Evolutionary conservation across 1,140 invertebrate genomes (phyloP), one percentile per base, ranked within the genome.

Genomic region (Radopholus similis): DNA sequence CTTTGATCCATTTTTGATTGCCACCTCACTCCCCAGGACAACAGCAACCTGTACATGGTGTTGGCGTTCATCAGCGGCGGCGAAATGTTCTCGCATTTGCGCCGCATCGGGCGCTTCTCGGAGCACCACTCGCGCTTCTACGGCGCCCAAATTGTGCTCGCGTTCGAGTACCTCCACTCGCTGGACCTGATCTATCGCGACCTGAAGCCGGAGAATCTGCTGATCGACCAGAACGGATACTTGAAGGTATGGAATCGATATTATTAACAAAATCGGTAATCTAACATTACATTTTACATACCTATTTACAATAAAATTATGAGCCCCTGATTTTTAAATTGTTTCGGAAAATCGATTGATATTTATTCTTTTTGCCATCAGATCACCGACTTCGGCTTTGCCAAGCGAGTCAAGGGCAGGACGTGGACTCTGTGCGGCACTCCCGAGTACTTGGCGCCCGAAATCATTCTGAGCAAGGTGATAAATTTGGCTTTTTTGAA

Each of bases 141-240:
- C 85, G 95, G 95, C 75, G 95, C 95, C 75, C 95, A 99, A 86
- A 98, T 99, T 80, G 95, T 98, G 53, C 88, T 99, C 78, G 95
- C 95, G 30, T 97, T 99, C 85, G 95, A 99, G 87, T 99, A 99
- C 85, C 89, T 99, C 66, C 96, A 99, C 85, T 96, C 95, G 85
- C 88, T 98, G n/a, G n/a, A n/a, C n/a, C n/a, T n/a, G n/a, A n/a
- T n/a, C n/a, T n/a, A n/a, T n/a, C n/a, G n/a, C n/a, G n/a, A n/a
- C n/a, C n/a, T n/a, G n/a, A n/a, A n/a, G n/a, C n/a, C n/a, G n/a
- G n/a, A n/a, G n/a, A n/a, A 99, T 87, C 86, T 98, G 79, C 88
- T 99, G 66, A 97, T 99, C 81, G 95, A 98, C 85, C 91, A 90
- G 55, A 90, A 93, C 85, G 95, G 96, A 73, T 99, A 98, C 85